phyloP scores from a whole-genome alignment of 2,113 vertebrate genomes.

The Ibidorhyncha struthersii region DNA sequence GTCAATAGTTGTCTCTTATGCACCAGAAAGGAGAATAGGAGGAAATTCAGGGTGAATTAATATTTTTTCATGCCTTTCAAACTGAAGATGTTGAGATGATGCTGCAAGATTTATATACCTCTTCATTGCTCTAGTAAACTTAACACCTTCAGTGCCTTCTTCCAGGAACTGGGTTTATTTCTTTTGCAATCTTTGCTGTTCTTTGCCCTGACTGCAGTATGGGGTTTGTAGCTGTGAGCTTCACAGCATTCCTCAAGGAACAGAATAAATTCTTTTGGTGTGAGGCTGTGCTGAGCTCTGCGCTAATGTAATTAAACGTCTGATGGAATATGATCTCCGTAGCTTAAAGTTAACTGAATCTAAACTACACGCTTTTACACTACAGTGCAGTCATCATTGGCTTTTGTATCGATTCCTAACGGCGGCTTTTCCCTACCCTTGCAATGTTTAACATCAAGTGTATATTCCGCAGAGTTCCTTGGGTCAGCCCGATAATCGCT shows the following conservation, averaged over 20 bases:
- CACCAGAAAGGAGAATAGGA: not conserved
- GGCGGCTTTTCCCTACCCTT: not conserved
- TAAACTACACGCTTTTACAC: not conserved
- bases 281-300: not conserved
- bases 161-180: not conserved
- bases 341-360: not conserved
- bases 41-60: not conserved
- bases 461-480: not conserved
- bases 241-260: not conserved
- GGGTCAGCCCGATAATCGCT: not conserved
- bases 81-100: not conserved
- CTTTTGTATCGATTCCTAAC: not conserved
- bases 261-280: not conserved
- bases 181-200: not conserved
- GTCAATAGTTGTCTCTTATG: not conserved
- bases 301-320: not conserved
- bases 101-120: not conserved
- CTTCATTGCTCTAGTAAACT: not conserved
- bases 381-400: not conserved
- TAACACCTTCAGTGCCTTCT: not conserved
- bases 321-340: not conserved
- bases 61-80: not conserved
- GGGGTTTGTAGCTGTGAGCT: not conserved
- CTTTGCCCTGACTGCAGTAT: not conserved
- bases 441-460: not conserved